phyloP scores from a whole-genome alignment of 2,888 invertebrate species.

The Agrotis exclamationis region DNA sequence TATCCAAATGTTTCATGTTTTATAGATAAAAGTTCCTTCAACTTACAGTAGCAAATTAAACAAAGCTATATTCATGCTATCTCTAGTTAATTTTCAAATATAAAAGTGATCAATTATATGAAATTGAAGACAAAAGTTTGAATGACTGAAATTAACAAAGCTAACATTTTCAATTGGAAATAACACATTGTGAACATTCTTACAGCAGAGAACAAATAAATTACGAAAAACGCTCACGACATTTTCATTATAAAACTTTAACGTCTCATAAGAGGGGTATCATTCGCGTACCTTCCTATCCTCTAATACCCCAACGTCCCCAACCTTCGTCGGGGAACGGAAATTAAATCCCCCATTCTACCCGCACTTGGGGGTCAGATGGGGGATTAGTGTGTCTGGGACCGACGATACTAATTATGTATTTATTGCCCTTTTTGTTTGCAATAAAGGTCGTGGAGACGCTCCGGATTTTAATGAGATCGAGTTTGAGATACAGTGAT shows the following conservation, averaged over 20 bases:
- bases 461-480: slow-evolving; percentile 31
- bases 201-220: slow-evolving; percentile 1
- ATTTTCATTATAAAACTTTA: slow-evolving; percentile 25
- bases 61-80: too few relatives aligned
- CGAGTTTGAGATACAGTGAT: slow-evolving; percentile 1
- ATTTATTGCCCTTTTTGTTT: slow-evolving; percentile 42
- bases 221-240: neutral
- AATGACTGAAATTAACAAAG: too few relatives aligned
- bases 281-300: slow-evolving; percentile 30
- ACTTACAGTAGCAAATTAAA: too few relatives aligned
- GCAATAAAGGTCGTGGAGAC: slow-evolving; percentile 28
- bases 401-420: slow-evolving; percentile 50
- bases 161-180: too few relatives aligned
- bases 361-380: slow-evolving; percentile 34
- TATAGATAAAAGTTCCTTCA: too few relatives aligned
- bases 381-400: slow-evolving; percentile 53
- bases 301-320: slow-evolving; percentile 52
- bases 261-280: neutral
- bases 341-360: slow-evolving; percentile 55
- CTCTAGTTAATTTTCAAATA: too few relatives aligned
- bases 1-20: neutral
- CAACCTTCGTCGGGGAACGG: slow-evolving; percentile 50
- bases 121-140: too few relatives aligned
- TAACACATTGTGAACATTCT: too few relatives aligned
- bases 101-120: too few relatives aligned